Evolutionary conservation across 1,140 invertebrate species (phyloP).

Genomic region (Temnothorax longispinosus): DNA sequence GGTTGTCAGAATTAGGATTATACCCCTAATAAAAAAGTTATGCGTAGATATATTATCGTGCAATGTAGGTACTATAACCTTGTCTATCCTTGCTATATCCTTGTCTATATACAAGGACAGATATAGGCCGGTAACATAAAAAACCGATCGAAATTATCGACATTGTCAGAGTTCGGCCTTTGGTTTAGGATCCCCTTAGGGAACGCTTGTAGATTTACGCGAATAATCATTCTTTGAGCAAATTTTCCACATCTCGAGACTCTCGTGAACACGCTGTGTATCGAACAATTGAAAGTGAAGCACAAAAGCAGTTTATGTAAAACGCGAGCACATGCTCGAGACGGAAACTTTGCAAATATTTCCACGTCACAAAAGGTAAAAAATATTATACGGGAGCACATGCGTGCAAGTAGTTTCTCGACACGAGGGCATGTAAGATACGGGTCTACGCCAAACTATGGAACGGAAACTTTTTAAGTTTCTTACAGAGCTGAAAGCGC

Average conservation of each 20-base stretch:
- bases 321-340: not conserved
- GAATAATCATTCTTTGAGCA: not conserved
- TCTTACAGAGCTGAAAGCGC: too few relatives aligned
- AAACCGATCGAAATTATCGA: too few relatives aligned
- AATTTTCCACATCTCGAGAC: constrained; percentile 23
- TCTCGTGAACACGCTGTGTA: not conserved
- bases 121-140: too few relatives aligned
- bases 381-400: constrained; percentile 21
- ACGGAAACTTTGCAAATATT: constrained; percentile 27
- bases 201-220: not conserved
- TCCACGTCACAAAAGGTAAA: not conserved
- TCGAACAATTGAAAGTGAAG: not conserved
- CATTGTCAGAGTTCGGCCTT: too few relatives aligned
- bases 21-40: too few relatives aligned
- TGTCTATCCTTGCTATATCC: too few relatives aligned
- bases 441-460: not conserved
- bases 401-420: constrained; percentile 37
- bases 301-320: constrained; percentile 3
- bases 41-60: too few relatives aligned
- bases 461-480: constrained; percentile 28
- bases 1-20: too few relatives aligned
- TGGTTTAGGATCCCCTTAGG: too few relatives aligned
- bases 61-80: too few relatives aligned
- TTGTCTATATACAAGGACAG: too few relatives aligned
- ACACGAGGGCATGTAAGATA: constrained; percentile 22